phyloP scores from a whole-genome alignment of 2,888 invertebrate genomes.

The Megastigmus dorsalis region DNA sequence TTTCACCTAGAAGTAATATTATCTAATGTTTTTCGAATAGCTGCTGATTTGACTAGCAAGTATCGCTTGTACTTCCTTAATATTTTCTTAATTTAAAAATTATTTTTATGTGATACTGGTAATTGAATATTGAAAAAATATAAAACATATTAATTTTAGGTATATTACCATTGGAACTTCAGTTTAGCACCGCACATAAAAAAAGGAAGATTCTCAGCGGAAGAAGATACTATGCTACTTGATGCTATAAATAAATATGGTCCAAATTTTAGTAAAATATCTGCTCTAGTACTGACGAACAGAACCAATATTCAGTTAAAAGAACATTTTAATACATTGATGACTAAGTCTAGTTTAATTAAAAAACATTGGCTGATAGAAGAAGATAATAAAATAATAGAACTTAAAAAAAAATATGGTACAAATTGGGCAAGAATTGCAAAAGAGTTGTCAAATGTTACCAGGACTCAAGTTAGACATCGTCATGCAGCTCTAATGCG shows the following conservation, averaged over 20 bases:
- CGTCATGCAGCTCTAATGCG: constrained; percentile 72
- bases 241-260: constrained; percentile 80
- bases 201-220: constrained; percentile 80
- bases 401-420: constrained; percentile 76
- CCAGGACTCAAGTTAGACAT: constrained; percentile 78
- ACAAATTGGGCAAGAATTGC: constrained; percentile 77
- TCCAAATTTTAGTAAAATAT: constrained; percentile 77
- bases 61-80: too few relatives aligned
- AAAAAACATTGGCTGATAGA: constrained; percentile 78
- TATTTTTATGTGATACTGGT: too few relatives aligned
- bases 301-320: constrained; percentile 80
- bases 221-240: constrained; percentile 82
- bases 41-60: too few relatives aligned
- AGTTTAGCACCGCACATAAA: constrained; percentile 74
- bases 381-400: constrained; percentile 78
- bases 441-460: constrained; percentile 76
- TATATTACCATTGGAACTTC: constrained; percentile 77
- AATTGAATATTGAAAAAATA: too few relatives aligned
- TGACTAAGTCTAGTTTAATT: constrained; percentile 64
- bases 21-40: too few relatives aligned
- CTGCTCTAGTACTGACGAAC: constrained; percentile 78
- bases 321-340: constrained; percentile 77
- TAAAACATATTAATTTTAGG: constrained; percentile 44
- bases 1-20: too few relatives aligned
- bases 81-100: too few relatives aligned